Evolutionary conservation across 2,113 vertebrate genomes (phyloP).

Genomic region (Myxocyprinus asiaticus): DNA sequence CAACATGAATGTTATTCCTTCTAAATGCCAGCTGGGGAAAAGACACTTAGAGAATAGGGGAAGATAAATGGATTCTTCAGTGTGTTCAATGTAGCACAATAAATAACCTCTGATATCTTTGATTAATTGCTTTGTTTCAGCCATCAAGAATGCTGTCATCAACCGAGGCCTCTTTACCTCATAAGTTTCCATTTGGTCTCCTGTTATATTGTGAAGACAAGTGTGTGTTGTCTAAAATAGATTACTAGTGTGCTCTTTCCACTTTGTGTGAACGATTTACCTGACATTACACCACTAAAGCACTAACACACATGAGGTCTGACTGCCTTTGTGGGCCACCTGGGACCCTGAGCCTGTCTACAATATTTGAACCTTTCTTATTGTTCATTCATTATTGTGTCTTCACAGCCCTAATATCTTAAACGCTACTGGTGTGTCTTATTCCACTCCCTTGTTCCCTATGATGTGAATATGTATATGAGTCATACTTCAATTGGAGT

Average conservation of each 20-base stretch:
- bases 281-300: not conserved
- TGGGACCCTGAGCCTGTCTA: not conserved
- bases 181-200: constrained; percentile 6
- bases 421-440: too few species aligned
- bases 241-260: not conserved
- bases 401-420: not conserved
- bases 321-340: not conserved
- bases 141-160: constrained; percentile 17
- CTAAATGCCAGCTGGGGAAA: not conserved
- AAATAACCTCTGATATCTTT: constrained; percentile 13
- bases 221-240: not conserved
- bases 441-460: too few species aligned
- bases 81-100: not conserved
- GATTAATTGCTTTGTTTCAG: constrained; percentile 23
- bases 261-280: not conserved
- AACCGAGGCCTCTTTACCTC: not conserved
- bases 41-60: not conserved
- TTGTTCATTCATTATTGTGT: not conserved
- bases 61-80: not conserved
- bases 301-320: not conserved
- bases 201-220: not conserved
- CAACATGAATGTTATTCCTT: constrained; percentile 4
- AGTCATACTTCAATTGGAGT: too few species aligned
- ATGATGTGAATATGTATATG: too few species aligned
- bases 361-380: not conserved